Evolutionary conservation across 2,888 invertebrate species (phyloP), one percentile per base, ranked within the genome.

Genomic region (Meliscaeva auricollis): DNA sequence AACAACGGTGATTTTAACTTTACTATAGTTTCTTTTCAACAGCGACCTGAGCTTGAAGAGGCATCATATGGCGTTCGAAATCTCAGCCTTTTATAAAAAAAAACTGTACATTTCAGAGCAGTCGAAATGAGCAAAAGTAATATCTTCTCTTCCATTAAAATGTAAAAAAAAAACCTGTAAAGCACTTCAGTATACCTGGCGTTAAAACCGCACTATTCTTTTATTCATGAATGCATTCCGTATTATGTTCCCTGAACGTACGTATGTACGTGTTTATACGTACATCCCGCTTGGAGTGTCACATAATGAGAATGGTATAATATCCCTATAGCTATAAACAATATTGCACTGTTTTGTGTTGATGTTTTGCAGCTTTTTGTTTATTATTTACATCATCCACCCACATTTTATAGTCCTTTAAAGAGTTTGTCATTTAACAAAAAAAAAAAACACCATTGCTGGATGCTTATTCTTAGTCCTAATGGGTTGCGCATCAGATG

Each of bases 161-260:
- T 72, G 35, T 54, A 70, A 83, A 74, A 72, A 77, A 41, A 52
- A 38, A 11, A 38, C 15, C 15, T 32, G 13, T 17, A 62, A 17
- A 46, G 35, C 30, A 46, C 66, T 58, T 26, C 70, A 72, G 76
- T 76, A 64, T 66, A 60, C 77, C 52, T 62, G 64, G 83, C 78
- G 74, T 83, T 83, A 83, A 83, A 83, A 83, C 78, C 78, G 62
- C 83, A 70, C 79, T 75, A 75, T 84, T 84, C 70, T 62, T 58
- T 70, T 78, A 79, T 84, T 79, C 74, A 70, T 74, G 70, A 69
- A 84, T 84, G 79, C 79, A 79, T 84, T 79, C 83, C 70, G 75
- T 70, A 64, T 75, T 79, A 79, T 79, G 78, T 78, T 78, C 56
- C 74, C 54, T 26, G 26, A 3, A 26, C 26, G 26, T 26, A 2